Evolutionary conservation across 2,113 vertebrate genomes (phyloP), one percentile per base, ranked within the genome.

Genomic region (Bungarus multicinctus): DNA sequence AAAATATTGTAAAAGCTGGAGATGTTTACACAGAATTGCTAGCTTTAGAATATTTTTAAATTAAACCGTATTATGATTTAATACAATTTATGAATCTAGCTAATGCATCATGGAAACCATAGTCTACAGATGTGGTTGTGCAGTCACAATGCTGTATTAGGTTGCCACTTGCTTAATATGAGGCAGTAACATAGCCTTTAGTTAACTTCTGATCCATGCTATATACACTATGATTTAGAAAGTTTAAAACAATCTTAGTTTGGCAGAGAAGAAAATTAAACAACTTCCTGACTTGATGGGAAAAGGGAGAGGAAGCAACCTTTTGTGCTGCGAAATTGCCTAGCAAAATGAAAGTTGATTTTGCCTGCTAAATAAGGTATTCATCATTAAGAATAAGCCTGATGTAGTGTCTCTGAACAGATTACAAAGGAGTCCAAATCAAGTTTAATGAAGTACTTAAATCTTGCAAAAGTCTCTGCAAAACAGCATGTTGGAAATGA

Each of bases 381-480:
- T 92, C n/a, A 88, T 53, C 39, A 30, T 91, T 64, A 39, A 47
- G 55, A 52, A 39, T 11, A 52, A 87, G 57, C 5, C 3, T 53
- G 20, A 22, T 18, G 53, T 45, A 57, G 10, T 7, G 3, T 60
- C 30, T 64, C 30, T 53, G 52, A 87, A 92, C 60, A n/a, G 6
- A 27, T 12, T 53, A 7, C 5, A 87, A 88, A 92, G 25, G 43
- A 60, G 12, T 47, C 30, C 85, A 58, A 39, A 64, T 52, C 27
- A 64, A 53, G 11, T n/a, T 58, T 39, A 52, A 92, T 64, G 91
- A 88, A 64, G 45, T 88, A 92, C 52, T 92, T 34, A 60, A 92
- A 88, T 53, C 55, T 52, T 16, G 3, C 25, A 45, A 60, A 87
- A 60, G 18, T 52, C 30, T 34, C 25, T 87, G 25, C 43, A 52